Evolutionary conservation across 2,888 invertebrate species (phyloP), one percentile per base, ranked within the genome.

Genomic region (Phalera bucephala): DNA sequence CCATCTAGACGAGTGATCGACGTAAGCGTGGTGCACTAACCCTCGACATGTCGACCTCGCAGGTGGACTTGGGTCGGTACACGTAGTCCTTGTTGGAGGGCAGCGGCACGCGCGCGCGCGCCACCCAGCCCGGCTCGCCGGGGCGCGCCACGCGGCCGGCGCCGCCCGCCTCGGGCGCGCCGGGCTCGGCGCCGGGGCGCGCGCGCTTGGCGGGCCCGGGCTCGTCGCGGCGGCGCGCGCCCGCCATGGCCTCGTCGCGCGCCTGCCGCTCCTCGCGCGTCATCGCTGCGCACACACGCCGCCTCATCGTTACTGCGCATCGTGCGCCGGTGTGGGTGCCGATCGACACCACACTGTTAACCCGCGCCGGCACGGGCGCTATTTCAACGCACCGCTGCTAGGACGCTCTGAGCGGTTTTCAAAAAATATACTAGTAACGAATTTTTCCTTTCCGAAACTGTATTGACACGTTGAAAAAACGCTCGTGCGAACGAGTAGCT

Each of bases 11-110:
- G 3, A 3, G 3, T 12, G 11, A 5, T 1, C 8, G 25, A 6
- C 9, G 14, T 11, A 1, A 14, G 5, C 1, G 20, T 9, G 22
- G 25, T 8, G 3, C 1, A 28, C 12, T 83, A 80, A 95, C 94
- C 72, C 94, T 86, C 45, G 94, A 94, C 84, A 97, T 95, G 83
- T 97, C 97, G 28, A 95, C 92, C 68, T 98, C 98, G 44, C 94
- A 93, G 48, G 94, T 95, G 93, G 96, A 97, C 80, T 95, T 96
- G 8, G 99, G 99, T 31, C 99, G 91, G 56, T 96, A 94, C 33
- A 99, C 95, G 82, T 99, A 99, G 84, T 99, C 99, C 88, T 97
- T 99, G 77, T 95, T 97, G 31, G 98, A 97, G 13, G 98, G 98
- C 73, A 93, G 83, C 12, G 99, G 99, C 38, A 99, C 99, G 40